Evolutionary conservation across 2,888 invertebrate species (phyloP).

Genomic region (Phyllotreta striolata): DNA sequence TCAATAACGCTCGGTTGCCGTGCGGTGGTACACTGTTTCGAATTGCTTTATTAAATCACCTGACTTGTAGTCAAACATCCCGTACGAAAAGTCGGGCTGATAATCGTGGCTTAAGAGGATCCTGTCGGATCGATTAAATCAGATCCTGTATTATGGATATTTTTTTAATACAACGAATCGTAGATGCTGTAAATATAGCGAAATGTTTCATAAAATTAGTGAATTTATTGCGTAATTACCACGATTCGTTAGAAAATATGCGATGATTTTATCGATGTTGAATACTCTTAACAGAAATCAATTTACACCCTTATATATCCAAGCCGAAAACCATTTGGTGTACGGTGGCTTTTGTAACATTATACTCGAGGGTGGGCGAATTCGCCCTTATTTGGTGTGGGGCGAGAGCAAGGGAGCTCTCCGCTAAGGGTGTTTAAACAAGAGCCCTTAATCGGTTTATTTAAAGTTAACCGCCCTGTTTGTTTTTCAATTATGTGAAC

Average conservation of each 20-base stretch:
- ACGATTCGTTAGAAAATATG: too few species aligned
- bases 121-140: background rate
- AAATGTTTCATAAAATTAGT: too few species aligned
- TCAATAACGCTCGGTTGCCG: too few species aligned
- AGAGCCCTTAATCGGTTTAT: constrained; percentile 55
- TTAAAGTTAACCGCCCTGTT: constrained; percentile 56
- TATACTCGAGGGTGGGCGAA: constrained; percentile 46
- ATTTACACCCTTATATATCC: constrained; percentile 27
- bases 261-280: background rate
- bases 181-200: too few species aligned
- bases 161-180: too few species aligned
- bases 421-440: constrained; percentile 49
- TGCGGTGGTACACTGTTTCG: too few species aligned
- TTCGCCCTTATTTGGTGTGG: constrained; percentile 41
- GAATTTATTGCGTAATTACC: too few species aligned
- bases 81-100: background rate
- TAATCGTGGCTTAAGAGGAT: constrained; percentile 3
- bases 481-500: constrained; percentile 55
- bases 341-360: constrained; percentile 53
- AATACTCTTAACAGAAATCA: constrained; percentile 31
- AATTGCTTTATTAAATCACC: constrained; percentile 40
- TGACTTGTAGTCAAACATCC: constrained; percentile 35
- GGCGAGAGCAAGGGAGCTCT: constrained; percentile 18
- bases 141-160: too few species aligned
- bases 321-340: constrained; percentile 18